Conservation (phyloP, 1,140 invertebrate species). For the Dendrolimus punctatus region DNA sequence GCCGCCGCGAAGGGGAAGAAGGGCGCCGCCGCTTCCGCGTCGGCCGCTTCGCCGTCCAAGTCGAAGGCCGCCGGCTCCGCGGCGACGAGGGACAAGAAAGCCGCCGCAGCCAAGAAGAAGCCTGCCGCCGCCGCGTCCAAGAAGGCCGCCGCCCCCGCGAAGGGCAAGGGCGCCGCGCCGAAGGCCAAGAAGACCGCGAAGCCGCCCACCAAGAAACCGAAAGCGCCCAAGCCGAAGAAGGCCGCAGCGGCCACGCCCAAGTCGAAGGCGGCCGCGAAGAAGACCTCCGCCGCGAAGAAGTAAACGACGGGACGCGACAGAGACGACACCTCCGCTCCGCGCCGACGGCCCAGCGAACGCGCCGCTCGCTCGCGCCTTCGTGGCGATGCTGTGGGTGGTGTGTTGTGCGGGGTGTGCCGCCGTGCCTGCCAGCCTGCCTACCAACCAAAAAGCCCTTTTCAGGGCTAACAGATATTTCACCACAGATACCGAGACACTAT, state of each 20-base stretch:
- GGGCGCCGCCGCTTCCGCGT: conserved; percentile 1
- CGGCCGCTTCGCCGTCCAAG: conserved; percentile 3
- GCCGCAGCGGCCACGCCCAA: conserved; percentile 27
- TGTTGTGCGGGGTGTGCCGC: too few species aligned
- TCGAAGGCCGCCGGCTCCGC: conserved; percentile 14
- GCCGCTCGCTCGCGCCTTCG: too few species aligned
- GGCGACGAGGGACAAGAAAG: conserved; percentile 14
- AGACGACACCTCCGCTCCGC: too few species aligned
- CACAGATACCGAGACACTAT: too few species aligned
- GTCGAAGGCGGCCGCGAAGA: conserved; percentile 39
- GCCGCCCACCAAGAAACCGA: conserved; percentile 40
- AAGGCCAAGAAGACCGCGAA: conserved; percentile 40
- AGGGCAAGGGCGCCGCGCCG: conserved; percentile 15
- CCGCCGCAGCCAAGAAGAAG: conserved; percentile 19
- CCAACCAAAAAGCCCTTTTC: too few species aligned
- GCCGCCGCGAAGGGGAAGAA: not conserved
- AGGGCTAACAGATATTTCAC: too few species aligned
- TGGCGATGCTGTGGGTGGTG: too few species aligned
- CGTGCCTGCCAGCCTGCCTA: too few species aligned
- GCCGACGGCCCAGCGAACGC: too few species aligned
- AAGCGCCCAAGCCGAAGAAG: conserved; percentile 45
- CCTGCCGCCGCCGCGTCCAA: conserved; percentile 13
- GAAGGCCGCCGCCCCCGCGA: conserved; percentile 22
- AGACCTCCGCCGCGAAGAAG: conserved; percentile 32
- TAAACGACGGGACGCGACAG: too few species aligned